phyloP scores from a whole-genome alignment of 2,113 vertebrate genomes.

The Pseudopodoces humilis region DNA sequence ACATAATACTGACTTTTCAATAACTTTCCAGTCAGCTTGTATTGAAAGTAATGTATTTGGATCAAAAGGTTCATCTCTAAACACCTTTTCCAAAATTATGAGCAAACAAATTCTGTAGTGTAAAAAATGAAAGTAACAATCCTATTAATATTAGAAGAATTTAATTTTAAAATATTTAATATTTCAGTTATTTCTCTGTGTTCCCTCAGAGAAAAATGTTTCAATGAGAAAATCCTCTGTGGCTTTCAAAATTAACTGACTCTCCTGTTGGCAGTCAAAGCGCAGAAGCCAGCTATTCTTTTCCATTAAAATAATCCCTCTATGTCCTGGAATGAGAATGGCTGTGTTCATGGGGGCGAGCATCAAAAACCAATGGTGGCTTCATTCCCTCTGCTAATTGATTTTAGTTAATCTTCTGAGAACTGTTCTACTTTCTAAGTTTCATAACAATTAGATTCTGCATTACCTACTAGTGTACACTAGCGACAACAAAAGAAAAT shows the following conservation, averaged over 20 bases:
- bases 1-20: not conserved
- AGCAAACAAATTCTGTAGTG: not conserved
- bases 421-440: constrained; percentile 20
- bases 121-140: not conserved
- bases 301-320: not conserved
- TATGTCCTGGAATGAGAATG: not conserved
- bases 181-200: not conserved
- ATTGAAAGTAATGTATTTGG: not conserved
- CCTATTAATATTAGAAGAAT: not conserved
- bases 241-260: not conserved
- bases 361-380: not conserved
- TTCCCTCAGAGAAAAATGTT: not conserved
- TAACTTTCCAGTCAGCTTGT: not conserved
- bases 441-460: constrained; percentile 34
- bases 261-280: not conserved
- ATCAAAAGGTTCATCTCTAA: not conserved
- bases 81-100: not conserved
- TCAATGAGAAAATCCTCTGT: not conserved
- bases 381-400: constrained; percentile 41
- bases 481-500: constrained; percentile 19
- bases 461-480: not conserved
- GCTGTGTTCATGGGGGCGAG: fast-evolving
- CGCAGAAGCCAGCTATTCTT: not conserved
- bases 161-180: not conserved
- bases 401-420: constrained; percentile 38